Base-by-base conservation (phyloP, 2,888 invertebrate species). In the Neoitamus cyanurus region DNA sequence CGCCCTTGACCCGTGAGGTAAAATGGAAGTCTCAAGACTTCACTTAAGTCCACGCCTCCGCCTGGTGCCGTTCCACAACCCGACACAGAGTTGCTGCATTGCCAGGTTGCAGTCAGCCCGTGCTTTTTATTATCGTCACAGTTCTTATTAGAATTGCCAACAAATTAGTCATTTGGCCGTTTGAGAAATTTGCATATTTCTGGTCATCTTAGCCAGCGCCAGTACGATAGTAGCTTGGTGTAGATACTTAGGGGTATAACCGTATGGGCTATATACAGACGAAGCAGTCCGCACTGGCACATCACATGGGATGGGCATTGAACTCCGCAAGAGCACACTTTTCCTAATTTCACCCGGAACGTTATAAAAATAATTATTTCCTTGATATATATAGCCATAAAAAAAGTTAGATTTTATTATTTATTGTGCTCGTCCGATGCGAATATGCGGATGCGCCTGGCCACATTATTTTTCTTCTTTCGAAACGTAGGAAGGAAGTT, bases 301-400 rank as follows among this genome's bases (percentile, higher is more conserved):
- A 48, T 78, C 78, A 78, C 58, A 30, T 78, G 78, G 78, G 48
- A 30, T 78, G 78, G 78, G 48, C 78, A 78, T 31, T 78, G 78
- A 78, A 78, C 78, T 78, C 78, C 28, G 30, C 15, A 25, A 20
- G 28, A 15, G 31, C 78, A 42, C 78, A 42, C 78, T 48, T 78
- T 78, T 48, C 46, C n/a, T 78, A 78, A 78, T 58, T 78, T 58
- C 58, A 78, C 78, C 78, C 78, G 78, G 78, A 78, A 78, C 42
- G 42, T 77, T 77, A 77, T 46, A 77, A 78, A 78, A 78, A 78
- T 78, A 78, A 78, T 78, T 78, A 58, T 78, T 78, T 78, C 48
- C 28, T 11, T 5, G 42, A n/a, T 77, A 48, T 48, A 31, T 58
- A 78, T 78, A 31, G 48, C 48, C 6, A 58, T 48, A 30, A 31